A percentile compares a stretch with the other conserved stretches of the same genome.
These are phyloP conservation scores for Akabosia matsudoensis DNA, from an alignment of 1,140 invertebrate species.

Conservation along the genomic window DNA sequence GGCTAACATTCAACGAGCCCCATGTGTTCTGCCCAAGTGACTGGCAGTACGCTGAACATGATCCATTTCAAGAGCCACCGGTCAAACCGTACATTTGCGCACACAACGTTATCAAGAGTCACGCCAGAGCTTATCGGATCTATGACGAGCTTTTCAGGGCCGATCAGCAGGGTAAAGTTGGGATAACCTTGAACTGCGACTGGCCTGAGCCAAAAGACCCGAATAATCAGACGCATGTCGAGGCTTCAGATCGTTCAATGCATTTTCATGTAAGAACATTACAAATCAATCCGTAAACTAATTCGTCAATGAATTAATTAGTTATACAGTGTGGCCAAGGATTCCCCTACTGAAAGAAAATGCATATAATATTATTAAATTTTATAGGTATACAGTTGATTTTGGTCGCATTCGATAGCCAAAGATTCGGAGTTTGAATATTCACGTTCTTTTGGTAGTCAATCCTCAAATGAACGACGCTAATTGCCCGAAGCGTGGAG, in stretches of 20 bases:
- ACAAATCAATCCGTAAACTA: background rate
- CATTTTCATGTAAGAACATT: constrained; percentile 20
- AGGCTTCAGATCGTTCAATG: constrained; percentile 23
- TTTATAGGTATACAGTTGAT: too few species aligned
- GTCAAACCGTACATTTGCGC: constrained; percentile 31
- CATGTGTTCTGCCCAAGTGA: constrained; percentile 35
- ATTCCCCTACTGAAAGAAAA: too few species aligned
- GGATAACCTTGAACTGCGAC: constrained; percentile 32
- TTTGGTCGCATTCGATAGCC: too few species aligned
- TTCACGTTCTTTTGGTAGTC: background rate
- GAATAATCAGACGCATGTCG: constrained; percentile 12
- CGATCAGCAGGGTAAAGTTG: constrained; percentile 31
- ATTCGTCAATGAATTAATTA: too few species aligned
- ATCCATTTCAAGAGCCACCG: constrained; percentile 43
- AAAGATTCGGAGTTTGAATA: background rate
- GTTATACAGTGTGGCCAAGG: too few species aligned
- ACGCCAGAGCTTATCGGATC: constrained; percentile 33
- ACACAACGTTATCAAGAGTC: constrained; percentile 38
- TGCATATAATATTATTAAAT: too few species aligned
- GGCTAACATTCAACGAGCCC: constrained; percentile 47
- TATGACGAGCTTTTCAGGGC: constrained; percentile 34
- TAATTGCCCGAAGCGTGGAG: too few species aligned
- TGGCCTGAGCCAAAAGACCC: constrained; percentile 34
- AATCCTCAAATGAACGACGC: too few species aligned
- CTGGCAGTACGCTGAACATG: constrained; percentile 18